Base-by-base conservation (phyloP, 2,113 vertebrate species). In the Hepsetus odoe region DNA sequence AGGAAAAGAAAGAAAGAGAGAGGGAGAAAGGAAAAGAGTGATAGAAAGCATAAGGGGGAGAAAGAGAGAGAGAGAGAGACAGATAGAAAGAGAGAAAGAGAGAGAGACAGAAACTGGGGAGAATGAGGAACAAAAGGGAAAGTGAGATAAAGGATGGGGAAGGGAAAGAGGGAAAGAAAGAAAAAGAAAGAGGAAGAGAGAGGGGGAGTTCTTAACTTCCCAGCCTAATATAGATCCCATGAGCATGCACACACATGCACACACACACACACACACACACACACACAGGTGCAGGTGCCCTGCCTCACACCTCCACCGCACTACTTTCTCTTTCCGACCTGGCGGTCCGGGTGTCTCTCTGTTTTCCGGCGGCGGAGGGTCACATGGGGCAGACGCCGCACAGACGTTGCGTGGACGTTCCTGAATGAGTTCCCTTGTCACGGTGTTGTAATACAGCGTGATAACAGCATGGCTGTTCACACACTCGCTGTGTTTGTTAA, bases 381-480 rank as follows among this genome's bases (percentile, higher is more conserved):
- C 82, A 84, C 80, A 80, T 81, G 82, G 82, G 82, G 79, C 35
- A 40, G 69, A 61, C 42, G 51, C 24, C 26, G 76, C 80, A 82
- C 83, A 84, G 83, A 82, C 80, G 83, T 76, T 84, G 83, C 83
- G 83, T 84, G 83, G 83, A 82, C 62, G 80, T 84, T 82, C 67
- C 80, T 80, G 83, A 82, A 77, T 69, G 82, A 77, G 74, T 77
- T 80, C 78, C 64, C 74, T 78, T 32, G 65, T 59, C 64, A 30
- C 67, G n/a, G 72, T 64, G 83, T 79, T 73, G 80, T 79, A 76
- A 84, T 79, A 84, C 83, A 82, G 83, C 62, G 83, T 82, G 83
- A 84, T 84, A 72, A 64, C 83, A 84, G 80, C 67, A 74, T 72
- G 83, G 42, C 80, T 80, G 76, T 80, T 82, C 80, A 55, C 73